A percentile compares a stretch with the other conserved stretches of the same genome.
Evolutionary conservation across 2,888 invertebrate species (phyloP).

Genomic region (Sepiola atlantica): DNA sequence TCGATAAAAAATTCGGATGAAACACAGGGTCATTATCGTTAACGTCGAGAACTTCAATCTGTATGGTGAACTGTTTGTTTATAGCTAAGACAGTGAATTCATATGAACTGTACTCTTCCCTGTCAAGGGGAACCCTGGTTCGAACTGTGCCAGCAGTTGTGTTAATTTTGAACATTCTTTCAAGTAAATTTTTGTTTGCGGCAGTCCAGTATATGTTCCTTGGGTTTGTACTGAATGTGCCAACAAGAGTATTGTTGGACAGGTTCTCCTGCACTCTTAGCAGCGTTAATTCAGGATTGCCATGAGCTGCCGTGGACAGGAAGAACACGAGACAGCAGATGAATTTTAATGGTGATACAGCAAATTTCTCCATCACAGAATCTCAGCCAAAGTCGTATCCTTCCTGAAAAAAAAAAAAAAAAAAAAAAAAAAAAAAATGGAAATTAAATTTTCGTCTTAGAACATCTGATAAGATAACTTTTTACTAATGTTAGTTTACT

Average conservation of each 20-base stretch:
- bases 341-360: background rate
- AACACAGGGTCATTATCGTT: slow-evolving; percentile 93
- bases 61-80: slow-evolving; percentile 83
- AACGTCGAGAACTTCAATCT: slow-evolving; percentile 89
- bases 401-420: background rate
- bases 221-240: background rate
- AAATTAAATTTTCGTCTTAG: background rate
- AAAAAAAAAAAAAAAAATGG: background rate
- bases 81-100: slow-evolving; percentile 90
- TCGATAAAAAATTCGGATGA: slow-evolving; percentile 81
- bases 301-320: background rate
- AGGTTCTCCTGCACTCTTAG: background rate
- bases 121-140: slow-evolving; percentile 88
- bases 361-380: slow-evolving; percentile 37
- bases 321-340: background rate
- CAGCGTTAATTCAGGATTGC: background rate
- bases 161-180: slow-evolving; percentile 82
- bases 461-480: too few species aligned
- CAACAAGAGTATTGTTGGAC: slow-evolving; percentile 12
- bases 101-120: slow-evolving; percentile 88
- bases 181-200: background rate
- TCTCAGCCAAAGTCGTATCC: slow-evolving; percentile 14
- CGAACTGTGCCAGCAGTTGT: slow-evolving; percentile 92
- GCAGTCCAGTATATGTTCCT: background rate
- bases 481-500: too few species aligned